Base-by-base conservation (phyloP, 2,888 invertebrate genomes). In the Nyleta sp. region DNA sequence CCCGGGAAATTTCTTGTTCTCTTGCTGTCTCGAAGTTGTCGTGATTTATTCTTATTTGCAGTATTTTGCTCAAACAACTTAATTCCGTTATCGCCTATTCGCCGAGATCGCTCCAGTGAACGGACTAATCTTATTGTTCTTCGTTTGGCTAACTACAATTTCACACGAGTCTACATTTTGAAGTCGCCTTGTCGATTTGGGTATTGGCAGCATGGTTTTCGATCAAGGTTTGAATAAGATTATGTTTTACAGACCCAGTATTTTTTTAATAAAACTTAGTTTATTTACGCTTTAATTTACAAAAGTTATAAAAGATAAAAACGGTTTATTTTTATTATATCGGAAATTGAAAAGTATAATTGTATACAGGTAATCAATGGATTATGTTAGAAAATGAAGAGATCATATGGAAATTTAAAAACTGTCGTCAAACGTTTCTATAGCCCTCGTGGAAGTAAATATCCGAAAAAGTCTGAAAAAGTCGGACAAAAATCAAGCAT, bases 91-190 rank as follows among this genome's bases (percentile, higher is more conserved):
- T 52, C 50, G 15, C 44, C 50, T 10, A 35, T 38, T 71, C 13
- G 17, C 24, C 35, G 18, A 11, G 46, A 62, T 40, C 52, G 13
- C 48, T 73, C 22, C 42, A 38, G 15, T 35, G 42, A 73, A 53
- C 46, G 52, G 33, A 81, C 75, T 76, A 70, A 80, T 81, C 74
- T 42, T 17, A 33, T 64, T 50, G 31, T 64, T 65, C 38, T 59
- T 78, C 33, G 33, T 64, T 62, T 46, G 38, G 24, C 17, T 22
- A 48, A 42, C 62, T 46, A 20, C 33, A 71, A 60, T 42, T 59
- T 48, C 28, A 24, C 33, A 2, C 18, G 10, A 17, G 1, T 42
- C 24, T n/a, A n/a, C n/a, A n/a, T n/a, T n/a, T n/a, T n/a, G n/a
- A n/a, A n/a, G n/a, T n/a, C n/a, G n/a, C n/a, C n/a, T n/a, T n/a